Conservation (phyloP, 2,113 vertebrate genomes). For the Dromas ardeola region DNA sequence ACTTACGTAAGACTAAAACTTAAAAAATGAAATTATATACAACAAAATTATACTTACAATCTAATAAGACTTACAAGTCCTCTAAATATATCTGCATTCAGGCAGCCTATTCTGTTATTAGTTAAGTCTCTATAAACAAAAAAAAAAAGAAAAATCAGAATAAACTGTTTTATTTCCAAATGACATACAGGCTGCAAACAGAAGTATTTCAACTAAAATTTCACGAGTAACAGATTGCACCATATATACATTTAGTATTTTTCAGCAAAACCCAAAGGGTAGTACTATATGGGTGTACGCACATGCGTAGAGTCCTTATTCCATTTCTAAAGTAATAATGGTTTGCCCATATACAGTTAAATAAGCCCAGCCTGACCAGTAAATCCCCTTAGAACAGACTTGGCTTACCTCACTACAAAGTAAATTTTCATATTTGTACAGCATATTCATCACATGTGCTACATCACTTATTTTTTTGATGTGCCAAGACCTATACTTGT, state of each 20-base stretch:
- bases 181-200: neutral
- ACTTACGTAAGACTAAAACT: neutral
- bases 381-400: neutral
- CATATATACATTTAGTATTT: neutral
- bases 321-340: neutral
- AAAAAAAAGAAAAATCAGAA: neutral
- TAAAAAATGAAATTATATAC: neutral
- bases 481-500: neutral
- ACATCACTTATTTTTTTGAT: neutral
- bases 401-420: neutral
- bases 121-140: constrained; percentile 85
- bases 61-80: constrained; percentile 87
- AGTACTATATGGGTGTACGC: neutral
- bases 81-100: constrained; percentile 91
- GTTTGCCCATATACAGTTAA: neutral
- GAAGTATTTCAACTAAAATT: neutral
- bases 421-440: neutral
- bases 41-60: constrained; percentile 84
- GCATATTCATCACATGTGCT: neutral
- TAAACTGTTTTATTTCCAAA: neutral
- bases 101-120: constrained; percentile 95
- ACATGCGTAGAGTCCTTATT: neutral
- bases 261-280: neutral
- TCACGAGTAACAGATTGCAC: neutral
- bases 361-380: neutral